Base-by-base conservation (phyloP, 1,140 invertebrate genomes). In the Sesamia nonagrioides region DNA sequence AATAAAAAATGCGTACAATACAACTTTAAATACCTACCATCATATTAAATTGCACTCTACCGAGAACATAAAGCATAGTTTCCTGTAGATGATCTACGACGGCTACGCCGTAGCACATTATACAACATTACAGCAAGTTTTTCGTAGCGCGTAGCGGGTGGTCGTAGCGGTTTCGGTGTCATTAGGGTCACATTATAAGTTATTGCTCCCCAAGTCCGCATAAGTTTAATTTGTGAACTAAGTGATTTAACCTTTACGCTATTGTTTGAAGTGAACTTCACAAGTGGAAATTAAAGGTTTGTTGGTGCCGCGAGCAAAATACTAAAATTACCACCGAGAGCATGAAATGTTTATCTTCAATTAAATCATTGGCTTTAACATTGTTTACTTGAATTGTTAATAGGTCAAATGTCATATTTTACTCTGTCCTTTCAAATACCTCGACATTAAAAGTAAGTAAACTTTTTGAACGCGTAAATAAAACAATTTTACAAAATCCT, bases 401-500 rank as follows among this genome's bases (percentile, higher is more conserved):
- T 15, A 15, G 45, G 7, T 63, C 8, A 42, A 63, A 40, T 42
- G n/a, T 42, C 17, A 63, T 8, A 63, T 18, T 40, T 63, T 9
- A 56, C n/a, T 17, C 2, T 2, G 9, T 1, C 56, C 35, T 7
- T 17, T 40, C 60, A 63, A 63, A 63, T 63, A 42, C 17, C 60
- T 63, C n/a, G 17, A 63, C 37, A 40, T 63, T 63, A 63, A 63
- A 42, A 63, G 60, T 63, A 63, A 63, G 42, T 63, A 63, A 63
- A 63, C n/a, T 42, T 2, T 63, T 63, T 63, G 37, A 63, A 63
- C 37, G 37, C 17, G 60, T 63, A 18, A 63, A 63, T 63, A 63
- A 63, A 63, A 63, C 60, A 63, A 63, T 63, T 63, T 63, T 63
- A 63, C 60, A 35, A 63, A 63, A 63, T 63, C 60, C 60, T 63